Evolutionary conservation across 2,888 invertebrate genomes (phyloP).

Genomic region (Andrena flavipes): DNA sequence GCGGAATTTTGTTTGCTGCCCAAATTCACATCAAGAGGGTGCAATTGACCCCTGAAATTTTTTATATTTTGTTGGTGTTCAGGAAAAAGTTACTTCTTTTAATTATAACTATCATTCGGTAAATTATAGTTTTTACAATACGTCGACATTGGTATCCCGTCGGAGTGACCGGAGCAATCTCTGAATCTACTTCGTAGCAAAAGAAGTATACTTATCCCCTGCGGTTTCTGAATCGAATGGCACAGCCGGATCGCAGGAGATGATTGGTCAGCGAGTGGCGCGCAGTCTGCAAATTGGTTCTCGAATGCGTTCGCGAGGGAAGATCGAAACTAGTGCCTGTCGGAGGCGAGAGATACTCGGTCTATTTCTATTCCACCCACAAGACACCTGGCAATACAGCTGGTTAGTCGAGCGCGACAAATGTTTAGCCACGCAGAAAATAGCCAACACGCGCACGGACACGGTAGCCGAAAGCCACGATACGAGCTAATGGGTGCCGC

Average conservation of each 20-base stretch:
- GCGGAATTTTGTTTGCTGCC: too few relatives aligned
- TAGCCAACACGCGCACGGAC: background rate
- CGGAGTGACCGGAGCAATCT: background rate
- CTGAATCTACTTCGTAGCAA: background rate
- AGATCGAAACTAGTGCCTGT: background rate
- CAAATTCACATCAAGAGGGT: too few relatives aligned
- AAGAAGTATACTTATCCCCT: too few relatives aligned
- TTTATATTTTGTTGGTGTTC: too few relatives aligned
- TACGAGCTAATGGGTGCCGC: background rate
- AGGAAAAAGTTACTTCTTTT: too few relatives aligned
- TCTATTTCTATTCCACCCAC: constrained; percentile 72
- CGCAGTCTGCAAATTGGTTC: background rate
- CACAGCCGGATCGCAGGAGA: too few relatives aligned
- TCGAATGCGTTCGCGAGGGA: background rate
- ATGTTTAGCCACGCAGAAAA: background rate
- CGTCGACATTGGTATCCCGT: background rate
- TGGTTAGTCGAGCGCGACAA: constrained; percentile 36
- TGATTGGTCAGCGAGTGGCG: too few relatives aligned
- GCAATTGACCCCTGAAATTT: too few relatives aligned
- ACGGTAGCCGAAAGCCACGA: background rate
- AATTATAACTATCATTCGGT: too few relatives aligned
- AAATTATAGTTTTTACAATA: too few relatives aligned
- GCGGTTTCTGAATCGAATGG: too few relatives aligned
- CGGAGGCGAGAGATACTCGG: constrained; percentile 50
- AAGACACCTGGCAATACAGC: constrained; percentile 74